Evolutionary conservation across 2,888 invertebrate genomes (phyloP), one percentile per base, ranked within the genome.

Genomic region (Buathra laborator): DNA sequence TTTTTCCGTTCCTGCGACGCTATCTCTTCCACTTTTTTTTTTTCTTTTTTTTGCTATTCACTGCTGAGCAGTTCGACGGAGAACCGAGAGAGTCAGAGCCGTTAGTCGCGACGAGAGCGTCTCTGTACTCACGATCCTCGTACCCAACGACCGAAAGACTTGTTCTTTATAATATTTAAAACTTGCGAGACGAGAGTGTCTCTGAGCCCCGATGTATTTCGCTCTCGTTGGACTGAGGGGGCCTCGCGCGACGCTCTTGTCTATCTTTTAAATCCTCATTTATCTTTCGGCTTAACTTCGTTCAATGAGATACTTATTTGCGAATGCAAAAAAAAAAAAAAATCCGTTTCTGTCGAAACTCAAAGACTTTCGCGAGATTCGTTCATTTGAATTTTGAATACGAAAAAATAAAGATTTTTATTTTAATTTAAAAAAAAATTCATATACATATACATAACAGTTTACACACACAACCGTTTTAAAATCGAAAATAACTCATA

Each of bases 121-220:
- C 44, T 16, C 16, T n/a, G 43, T 43, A 19, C 66, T 37, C 53
- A 10, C n/a, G 48, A 37, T 37, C 9, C 70, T 62, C 43, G 59
- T 37, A 19, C 43, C 14, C 32, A 32, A 64, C 32, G 62, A 2
- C 29, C 2, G 48, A 64, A 71, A 53, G 14, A 44, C 43, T 43
- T 53, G 62, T 64, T 71, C 53, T 71, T 79, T 64, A 62, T 71
- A 71, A 71, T 71, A 64, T 70, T 79, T 62, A 71, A 71, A 46
- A 64, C 19, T 62, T 4, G 64, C 64, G 62, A 71, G 71, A 79
- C 70, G 79, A 71, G 70, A 71, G 48, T 46, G 44, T 78, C 68
- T 70, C 56, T 10, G n/a, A n/a, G 37, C 3, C 37, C 7, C 37
- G 51, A 24, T 16, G 59, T 64, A 53, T 9, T n/a, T 37, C 43